Conservation (phyloP, 2,113 vertebrate species). For the Pteruthius melanotis region DNA sequence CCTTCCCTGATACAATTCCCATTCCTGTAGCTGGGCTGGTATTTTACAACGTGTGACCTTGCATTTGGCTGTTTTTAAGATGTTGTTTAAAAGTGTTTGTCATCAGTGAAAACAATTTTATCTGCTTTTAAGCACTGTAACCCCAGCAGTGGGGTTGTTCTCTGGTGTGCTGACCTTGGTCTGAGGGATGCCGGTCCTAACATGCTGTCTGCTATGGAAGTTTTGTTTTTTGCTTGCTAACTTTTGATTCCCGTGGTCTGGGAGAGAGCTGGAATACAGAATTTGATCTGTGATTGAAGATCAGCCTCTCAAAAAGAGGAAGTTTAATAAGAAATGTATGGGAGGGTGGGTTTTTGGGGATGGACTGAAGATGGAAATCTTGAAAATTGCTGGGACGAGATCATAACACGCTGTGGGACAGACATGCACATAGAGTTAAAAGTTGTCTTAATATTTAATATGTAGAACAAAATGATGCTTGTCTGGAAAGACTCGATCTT, state of each 20-base stretch:
- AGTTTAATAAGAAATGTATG: not conserved
- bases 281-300: not conserved
- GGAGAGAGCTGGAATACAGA: not conserved
- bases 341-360: not conserved
- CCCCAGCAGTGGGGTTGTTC: not conserved
- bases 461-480: not conserved
- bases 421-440: not conserved
- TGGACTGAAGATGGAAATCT: not conserved
- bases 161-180: not conserved
- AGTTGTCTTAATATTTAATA: not conserved
- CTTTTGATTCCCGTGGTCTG: not conserved
- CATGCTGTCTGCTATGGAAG: rapidly evolving
- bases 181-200: not conserved
- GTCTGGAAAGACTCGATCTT: not conserved
- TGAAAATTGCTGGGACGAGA: not conserved
- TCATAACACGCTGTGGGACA: not conserved
- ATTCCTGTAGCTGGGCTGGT: not conserved
- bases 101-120: not conserved
- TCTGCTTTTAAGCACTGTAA: not conserved
- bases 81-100: not conserved
- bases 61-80: not conserved
- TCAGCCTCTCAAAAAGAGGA: not conserved
- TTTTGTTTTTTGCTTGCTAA: not conserved
- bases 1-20: not conserved
- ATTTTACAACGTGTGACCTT: not conserved